A percentile compares a stretch with the other conserved stretches of the same genome.
phyloP scores from a whole-genome alignment of 1,140 invertebrate species.

The Uloborus diversus region DNA sequence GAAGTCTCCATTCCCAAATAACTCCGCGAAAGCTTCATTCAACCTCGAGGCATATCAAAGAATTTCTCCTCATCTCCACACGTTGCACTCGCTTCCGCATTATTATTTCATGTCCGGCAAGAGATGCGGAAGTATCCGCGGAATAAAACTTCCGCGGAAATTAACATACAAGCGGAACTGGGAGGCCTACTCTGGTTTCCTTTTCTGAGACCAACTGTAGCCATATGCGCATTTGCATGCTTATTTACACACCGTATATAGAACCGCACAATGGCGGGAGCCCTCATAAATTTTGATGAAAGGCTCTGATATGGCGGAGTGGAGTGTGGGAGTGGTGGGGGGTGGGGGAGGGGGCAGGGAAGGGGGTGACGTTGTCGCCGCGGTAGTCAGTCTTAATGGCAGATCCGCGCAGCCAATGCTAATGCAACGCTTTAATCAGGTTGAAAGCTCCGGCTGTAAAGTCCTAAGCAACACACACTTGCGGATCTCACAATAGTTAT shows the following conservation, averaged over 20 bases:
- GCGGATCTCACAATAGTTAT: not conserved
- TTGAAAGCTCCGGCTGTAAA: conserved; percentile 47
- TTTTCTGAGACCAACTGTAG: conserved; percentile 30
- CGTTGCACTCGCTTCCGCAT: not conserved
- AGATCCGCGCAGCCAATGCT: conserved; percentile 39
- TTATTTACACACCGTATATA: conserved; percentile 44
- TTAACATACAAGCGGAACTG: conserved; percentile 28
- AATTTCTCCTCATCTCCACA: too few species aligned
- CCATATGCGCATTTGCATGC: conserved; percentile 54
- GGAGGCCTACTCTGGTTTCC: not conserved
- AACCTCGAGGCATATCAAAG: too few species aligned
- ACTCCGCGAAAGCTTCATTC: too few species aligned
- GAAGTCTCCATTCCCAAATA: too few species aligned
- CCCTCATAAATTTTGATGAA: conserved; percentile 54
- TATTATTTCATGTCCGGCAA: conserved; percentile 10
- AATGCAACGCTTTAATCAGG: conserved; percentile 51
- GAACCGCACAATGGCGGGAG: not conserved
- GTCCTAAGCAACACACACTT: conserved; percentile 39
- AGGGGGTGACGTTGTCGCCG: not conserved
- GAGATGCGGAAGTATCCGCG: conserved; percentile 37
- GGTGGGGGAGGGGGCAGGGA: not conserved
- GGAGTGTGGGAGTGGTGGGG: conserved; percentile 4
- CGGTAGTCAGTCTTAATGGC: conserved; percentile 40
- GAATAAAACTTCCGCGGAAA: conserved; percentile 25
- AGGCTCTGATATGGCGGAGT: too few species aligned